Base-by-base conservation (phyloP, 1,140 invertebrate genomes). In the Scaptodrosophila lebanonensis region DNA sequence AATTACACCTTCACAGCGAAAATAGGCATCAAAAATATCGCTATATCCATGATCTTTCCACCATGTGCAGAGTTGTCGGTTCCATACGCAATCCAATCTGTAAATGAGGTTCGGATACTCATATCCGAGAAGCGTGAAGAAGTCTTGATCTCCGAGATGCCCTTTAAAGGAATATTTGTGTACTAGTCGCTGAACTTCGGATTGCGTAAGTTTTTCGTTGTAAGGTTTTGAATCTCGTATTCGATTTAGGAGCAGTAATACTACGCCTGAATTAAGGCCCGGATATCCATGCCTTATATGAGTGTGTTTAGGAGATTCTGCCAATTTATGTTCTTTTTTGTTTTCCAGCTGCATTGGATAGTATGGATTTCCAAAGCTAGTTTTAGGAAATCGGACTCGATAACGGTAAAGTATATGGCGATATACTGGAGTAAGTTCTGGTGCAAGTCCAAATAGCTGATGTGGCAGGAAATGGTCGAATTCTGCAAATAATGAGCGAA, bases 61-160 rank as follows among this genome's bases (percentile, higher is more conserved):
- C 94, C 94, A 96, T 1, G 90, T 91, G 77, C 95, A 96, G 36
- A 97, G 86, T 79, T 96, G 95, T 35, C 93, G 88, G 79, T 97
- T 96, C 92, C 95, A 96, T 5, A 89, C 90, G 87, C 95, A 97
- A 36, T 94, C 92, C 13, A 96, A 83, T 12, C 90, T 90, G 76
- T 94, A 91, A 71, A 96, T 93, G 13, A 95, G 84, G 59, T 93
- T 88, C 2, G 92, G 92, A 71, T 92, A 88, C 69, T 95, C 94
- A 65, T 86, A 89, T 1, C 89, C 89, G 3, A 95, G 65, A 16
- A 97, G 77, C 0, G 94, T 94, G 75, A 94, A 97, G 86, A 95
- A 95, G 87, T 96, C 95, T 87, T 96, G 95, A 87, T 96, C 95
- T 2, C 95, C 95, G 12, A 97, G 88, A 86, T 96, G 93, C 5